phyloP scores from a whole-genome alignment of 2,888 invertebrate species.

The Erebia epiphron region DNA sequence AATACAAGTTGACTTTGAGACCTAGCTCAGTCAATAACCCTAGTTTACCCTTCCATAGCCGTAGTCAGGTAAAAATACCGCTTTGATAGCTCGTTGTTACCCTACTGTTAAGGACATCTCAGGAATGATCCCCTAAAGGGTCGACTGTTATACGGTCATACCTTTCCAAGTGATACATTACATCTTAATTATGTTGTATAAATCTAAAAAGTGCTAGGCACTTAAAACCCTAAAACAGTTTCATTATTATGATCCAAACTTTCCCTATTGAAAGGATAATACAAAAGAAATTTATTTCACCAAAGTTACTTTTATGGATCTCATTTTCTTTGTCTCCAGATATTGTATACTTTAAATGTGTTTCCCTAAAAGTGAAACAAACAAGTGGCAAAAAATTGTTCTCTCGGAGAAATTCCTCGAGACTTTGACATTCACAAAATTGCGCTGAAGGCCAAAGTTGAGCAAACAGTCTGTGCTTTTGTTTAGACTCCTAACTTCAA shows the following conservation, averaged over 20 bases:
- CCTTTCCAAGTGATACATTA: background rate
- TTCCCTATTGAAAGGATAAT: conserved; percentile 34
- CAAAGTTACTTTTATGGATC: conserved; percentile 41
- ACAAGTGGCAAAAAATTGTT: conserved; percentile 30
- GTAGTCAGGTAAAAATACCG: too few species aligned
- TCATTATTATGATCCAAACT: conserved; percentile 28
- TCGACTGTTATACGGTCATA: too few species aligned
- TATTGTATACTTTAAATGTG: conserved; percentile 39
- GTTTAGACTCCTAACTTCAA: conserved; percentile 5
- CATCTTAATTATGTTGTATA: background rate
- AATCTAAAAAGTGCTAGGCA: background rate
- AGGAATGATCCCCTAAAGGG: too few species aligned
- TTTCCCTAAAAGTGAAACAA: conserved; percentile 32
- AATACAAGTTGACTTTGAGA: too few species aligned
- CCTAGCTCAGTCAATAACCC: too few species aligned
- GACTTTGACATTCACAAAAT: conserved; percentile 34
- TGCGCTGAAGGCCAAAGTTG: conserved; percentile 11
- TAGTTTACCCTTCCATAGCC: too few species aligned
- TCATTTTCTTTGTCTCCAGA: conserved; percentile 39
- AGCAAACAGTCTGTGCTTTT: conserved; percentile 9
- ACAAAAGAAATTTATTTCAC: conserved; percentile 40
- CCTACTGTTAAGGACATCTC: too few species aligned
- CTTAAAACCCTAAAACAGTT: conserved; percentile 2
- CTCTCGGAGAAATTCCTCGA: conserved; percentile 23
- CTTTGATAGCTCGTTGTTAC: too few species aligned